Percentiles rank a stretch among this genome's conserved stretches.
These are phyloP conservation scores for Hippocampus zosterae DNA, from an alignment of 2,113 vertebrate genomes.

Conservation along the genomic window DNA sequence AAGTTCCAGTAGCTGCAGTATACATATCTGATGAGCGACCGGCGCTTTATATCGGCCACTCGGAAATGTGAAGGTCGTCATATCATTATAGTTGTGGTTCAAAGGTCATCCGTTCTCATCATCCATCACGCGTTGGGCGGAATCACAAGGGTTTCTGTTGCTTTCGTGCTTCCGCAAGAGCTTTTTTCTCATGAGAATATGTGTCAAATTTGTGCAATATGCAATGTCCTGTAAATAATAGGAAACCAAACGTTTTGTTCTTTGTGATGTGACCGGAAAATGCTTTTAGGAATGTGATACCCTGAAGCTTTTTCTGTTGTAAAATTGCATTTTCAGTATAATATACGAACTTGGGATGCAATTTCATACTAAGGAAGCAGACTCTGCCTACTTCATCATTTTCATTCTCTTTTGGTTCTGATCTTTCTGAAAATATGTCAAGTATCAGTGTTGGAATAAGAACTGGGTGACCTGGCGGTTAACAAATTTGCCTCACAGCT, in stretches of 20 bases:
- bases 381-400: too few species aligned
- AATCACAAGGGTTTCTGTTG: neutral
- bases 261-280: too few species aligned
- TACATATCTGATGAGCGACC: constrained; percentile 59
- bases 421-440: too few species aligned
- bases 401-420: too few species aligned
- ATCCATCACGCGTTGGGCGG: constrained; percentile 6
- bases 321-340: neutral
- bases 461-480: too few species aligned
- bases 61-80: constrained; percentile 36
- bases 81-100: constrained; percentile 37
- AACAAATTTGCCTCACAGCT: too few species aligned
- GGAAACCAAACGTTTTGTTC: neutral
- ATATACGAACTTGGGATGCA: too few species aligned
- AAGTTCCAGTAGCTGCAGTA: constrained; percentile 57
- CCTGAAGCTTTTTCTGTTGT: neutral
- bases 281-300: too few species aligned
- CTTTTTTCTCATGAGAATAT: neutral
- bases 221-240: neutral
- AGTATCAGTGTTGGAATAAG: too few species aligned
- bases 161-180: neutral
- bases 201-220: neutral
- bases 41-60: constrained; percentile 36
- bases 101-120: constrained; percentile 35
- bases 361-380: too few species aligned